Evolutionary conservation across 1,140 invertebrate genomes (phyloP).

Genomic region (Trinorchestia longiramus): DNA sequence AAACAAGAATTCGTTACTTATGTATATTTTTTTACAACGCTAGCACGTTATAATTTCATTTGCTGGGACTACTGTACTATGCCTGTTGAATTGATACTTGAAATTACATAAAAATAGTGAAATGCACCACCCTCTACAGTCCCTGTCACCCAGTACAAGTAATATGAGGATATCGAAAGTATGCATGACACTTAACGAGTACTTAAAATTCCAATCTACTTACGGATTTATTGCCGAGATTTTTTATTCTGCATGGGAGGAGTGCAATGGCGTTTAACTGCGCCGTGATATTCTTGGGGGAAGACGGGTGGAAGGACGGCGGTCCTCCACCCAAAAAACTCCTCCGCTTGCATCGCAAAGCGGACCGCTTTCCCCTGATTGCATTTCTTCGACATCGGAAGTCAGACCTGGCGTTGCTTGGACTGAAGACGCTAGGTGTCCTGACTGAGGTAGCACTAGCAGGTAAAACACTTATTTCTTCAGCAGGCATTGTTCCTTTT

Average conservation of each 20-base stretch:
- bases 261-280: slow-evolving; percentile 64
- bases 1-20: too few species aligned
- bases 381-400: background rate
- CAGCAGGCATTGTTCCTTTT: background rate
- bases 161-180: too few species aligned
- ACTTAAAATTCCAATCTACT: slow-evolving; percentile 19
- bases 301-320: slow-evolving; percentile 64
- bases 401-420: background rate
- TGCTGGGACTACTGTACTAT: too few species aligned
- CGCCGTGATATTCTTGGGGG: slow-evolving; percentile 64
- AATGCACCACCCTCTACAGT: too few species aligned
- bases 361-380: background rate
- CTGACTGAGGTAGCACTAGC: background rate
- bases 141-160: too few species aligned
- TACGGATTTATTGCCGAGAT: slow-evolving; percentile 67
- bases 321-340: slow-evolving; percentile 70
- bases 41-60: too few species aligned
- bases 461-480: background rate
- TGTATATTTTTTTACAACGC: too few species aligned
- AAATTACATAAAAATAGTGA: too few species aligned
- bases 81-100: too few species aligned
- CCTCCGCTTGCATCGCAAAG: slow-evolving; percentile 55
- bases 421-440: slow-evolving; percentile 22
- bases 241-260: slow-evolving; percentile 67
- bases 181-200: too few species aligned